Percentiles rank a stretch among this genome's conserved stretches.
These are phyloP conservation scores for Colinus virginianus DNA, from an alignment of 2,113 vertebrate genomes.

Conservation along the genomic window DNA sequence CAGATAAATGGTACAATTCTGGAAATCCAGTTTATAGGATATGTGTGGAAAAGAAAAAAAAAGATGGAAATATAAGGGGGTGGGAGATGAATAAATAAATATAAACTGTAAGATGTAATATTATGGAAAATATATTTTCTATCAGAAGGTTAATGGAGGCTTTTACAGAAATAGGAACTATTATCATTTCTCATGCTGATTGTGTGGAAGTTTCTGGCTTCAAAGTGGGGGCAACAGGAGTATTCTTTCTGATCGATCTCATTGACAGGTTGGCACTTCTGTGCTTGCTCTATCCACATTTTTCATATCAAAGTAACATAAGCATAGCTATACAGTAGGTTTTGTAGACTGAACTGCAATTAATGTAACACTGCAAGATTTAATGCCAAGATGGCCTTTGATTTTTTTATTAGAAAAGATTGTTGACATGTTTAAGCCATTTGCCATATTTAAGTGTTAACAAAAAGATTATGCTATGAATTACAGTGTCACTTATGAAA, in stretches of 20 bases:
- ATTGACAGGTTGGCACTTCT: conserved; percentile 18
- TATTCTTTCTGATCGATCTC: conserved; percentile 17
- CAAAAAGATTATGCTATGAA: conserved; percentile 24
- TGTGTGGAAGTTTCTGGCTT: conserved; percentile 15
- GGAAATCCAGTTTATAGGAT: background rate
- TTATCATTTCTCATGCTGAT: background rate
- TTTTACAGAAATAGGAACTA: conserved; percentile 25
- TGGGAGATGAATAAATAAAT: background rate
- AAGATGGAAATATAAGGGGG: background rate
- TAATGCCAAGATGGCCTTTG: conserved; percentile 19
- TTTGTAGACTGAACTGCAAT: background rate
- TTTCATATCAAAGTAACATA: background rate
- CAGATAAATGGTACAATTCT: background rate
- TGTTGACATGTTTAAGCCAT: conserved; percentile 6
- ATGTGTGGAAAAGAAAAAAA: background rate
- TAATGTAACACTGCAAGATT: background rate
- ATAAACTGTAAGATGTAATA: background rate
- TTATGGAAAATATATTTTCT: conserved; percentile 53
- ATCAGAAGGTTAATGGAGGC: conserved; percentile 26
- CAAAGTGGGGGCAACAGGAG: background rate
- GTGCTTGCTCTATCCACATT: conserved; percentile 8
- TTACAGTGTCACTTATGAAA: conserved; percentile 12
- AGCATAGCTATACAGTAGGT: background rate
- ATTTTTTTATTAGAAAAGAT: background rate
- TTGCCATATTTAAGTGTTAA: conserved; percentile 28